These are phyloP conservation scores for Neofelis nebulosa DNA, from an alignment of 2,113 vertebrate species.

Conservation along the genomic window DNA sequence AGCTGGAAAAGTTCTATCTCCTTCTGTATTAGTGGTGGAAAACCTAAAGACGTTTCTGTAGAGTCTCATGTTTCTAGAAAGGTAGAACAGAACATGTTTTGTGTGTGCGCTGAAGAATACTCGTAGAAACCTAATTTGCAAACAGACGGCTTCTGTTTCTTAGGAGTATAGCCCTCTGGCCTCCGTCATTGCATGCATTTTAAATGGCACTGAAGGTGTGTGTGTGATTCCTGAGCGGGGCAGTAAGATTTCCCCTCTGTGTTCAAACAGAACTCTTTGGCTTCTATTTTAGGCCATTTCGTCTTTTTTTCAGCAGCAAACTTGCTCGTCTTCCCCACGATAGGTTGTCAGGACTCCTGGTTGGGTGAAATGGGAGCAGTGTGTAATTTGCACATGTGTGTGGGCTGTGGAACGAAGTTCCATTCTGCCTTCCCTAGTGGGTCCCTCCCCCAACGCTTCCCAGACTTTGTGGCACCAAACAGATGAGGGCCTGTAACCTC, in stretches of 20 bases:
- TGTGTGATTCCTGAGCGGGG: neutral
- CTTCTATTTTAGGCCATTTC: neutral
- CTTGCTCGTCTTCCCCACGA: neutral
- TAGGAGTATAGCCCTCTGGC: neutral
- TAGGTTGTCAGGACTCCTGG: neutral
- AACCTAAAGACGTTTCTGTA: neutral
- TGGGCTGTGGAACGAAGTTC: neutral
- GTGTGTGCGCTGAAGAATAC: neutral
- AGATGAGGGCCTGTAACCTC: neutral
- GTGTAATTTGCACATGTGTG: rapidly evolving
- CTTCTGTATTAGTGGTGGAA: neutral
- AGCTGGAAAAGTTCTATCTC: neutral
- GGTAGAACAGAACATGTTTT: neutral
- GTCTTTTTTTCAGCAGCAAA: neutral
- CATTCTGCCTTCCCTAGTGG: neutral
- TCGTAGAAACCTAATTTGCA: neutral
- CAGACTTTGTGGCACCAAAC: neutral
- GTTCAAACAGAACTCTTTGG: neutral
- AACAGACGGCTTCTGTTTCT: neutral
- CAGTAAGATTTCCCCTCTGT: neutral
- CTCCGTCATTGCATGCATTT: neutral
- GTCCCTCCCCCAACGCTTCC: neutral
- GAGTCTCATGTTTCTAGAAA: neutral
- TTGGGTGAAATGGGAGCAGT: neutral
- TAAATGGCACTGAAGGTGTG: neutral